Percentiles rank a stretch among this genome's conserved stretches.
Conservation (phyloP, 2,888 invertebrate species). For the Pimpla rufipes region DNA sequence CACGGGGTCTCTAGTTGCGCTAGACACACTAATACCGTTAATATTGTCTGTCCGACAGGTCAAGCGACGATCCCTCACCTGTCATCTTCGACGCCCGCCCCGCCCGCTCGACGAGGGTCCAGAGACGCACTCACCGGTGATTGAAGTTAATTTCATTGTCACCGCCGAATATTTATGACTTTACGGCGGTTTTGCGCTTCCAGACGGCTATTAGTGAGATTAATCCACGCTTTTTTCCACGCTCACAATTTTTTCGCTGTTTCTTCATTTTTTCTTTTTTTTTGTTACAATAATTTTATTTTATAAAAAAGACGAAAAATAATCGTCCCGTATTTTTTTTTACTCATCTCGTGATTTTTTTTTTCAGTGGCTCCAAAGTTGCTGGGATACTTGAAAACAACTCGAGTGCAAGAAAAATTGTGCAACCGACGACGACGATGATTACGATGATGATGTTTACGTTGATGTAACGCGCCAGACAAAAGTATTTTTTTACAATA, state of each 20-base stretch:
- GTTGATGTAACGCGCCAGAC: neutral
- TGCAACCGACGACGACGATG: neutral
- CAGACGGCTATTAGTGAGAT: constrained; percentile 11
- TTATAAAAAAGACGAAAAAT: constrained; percentile 2
- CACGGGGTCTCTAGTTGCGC: neutral
- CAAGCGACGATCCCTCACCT: neutral
- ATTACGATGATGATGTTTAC: constrained; percentile 13
- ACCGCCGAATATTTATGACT: constrained; percentile 46
- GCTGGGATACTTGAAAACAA: neutral
- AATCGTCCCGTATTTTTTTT: neutral
- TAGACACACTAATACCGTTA: constrained; percentile 15
- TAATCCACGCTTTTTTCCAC: neutral
- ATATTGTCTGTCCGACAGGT: constrained; percentile 34
- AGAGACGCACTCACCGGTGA: constrained; percentile 23
- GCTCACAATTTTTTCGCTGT: constrained; percentile 2
- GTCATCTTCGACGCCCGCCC: neutral
- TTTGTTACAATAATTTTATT: neutral
- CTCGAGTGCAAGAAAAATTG: neutral
- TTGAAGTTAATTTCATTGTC: constrained; percentile 3
- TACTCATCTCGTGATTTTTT: neutral
- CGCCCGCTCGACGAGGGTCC: neutral
- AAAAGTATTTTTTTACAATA: no score
- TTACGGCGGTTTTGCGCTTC: constrained; percentile 1
- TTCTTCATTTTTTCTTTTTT: neutral
- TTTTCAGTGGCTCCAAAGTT: neutral